Percentiles rank a stretch among this genome's conserved stretches.
Conservation (phyloP, 2,113 vertebrate genomes). For the Osmerus mordax region DNA sequence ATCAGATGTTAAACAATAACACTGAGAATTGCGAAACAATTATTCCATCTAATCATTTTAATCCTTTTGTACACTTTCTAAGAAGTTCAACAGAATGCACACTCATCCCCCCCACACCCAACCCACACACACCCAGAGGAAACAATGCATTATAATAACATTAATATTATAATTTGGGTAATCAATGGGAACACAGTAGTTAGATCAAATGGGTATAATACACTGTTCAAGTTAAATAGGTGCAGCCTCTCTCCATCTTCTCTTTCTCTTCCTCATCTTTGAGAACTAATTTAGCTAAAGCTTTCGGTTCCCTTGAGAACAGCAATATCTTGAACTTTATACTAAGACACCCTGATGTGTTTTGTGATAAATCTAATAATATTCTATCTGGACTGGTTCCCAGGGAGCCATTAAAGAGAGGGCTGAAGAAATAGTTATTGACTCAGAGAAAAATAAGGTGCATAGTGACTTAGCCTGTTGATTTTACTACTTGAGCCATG, state of each 20-base stretch:
- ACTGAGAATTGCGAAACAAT: constrained; percentile 30
- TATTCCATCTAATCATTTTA: too few species aligned
- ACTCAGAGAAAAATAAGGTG: constrained; percentile 23
- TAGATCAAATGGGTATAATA: too few species aligned
- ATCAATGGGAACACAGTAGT: too few species aligned
- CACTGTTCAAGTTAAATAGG: too few species aligned
- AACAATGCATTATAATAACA: too few species aligned
- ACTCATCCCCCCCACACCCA: too few species aligned
- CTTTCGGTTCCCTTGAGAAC: constrained; percentile 9
- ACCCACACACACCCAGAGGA: too few species aligned
- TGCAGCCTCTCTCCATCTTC: too few species aligned
- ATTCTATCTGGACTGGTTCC: constrained; percentile 31
- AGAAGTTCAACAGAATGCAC: too few species aligned
- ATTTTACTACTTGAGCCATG: background rate
- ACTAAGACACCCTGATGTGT: constrained; percentile 27
- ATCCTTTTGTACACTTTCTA: too few species aligned
- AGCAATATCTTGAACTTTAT: constrained; percentile 8
- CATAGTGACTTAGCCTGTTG: constrained; percentile 11
- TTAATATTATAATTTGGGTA: too few species aligned
- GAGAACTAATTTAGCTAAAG: background rate
- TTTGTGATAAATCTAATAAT: constrained; percentile 30
- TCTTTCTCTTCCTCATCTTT: background rate
- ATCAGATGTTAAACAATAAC: constrained; percentile 39
- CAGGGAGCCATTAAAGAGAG: constrained; percentile 28
- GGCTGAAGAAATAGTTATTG: constrained; percentile 29